Conservation (phyloP, 2,113 vertebrate species). For the Eulemur macaco region DNA sequence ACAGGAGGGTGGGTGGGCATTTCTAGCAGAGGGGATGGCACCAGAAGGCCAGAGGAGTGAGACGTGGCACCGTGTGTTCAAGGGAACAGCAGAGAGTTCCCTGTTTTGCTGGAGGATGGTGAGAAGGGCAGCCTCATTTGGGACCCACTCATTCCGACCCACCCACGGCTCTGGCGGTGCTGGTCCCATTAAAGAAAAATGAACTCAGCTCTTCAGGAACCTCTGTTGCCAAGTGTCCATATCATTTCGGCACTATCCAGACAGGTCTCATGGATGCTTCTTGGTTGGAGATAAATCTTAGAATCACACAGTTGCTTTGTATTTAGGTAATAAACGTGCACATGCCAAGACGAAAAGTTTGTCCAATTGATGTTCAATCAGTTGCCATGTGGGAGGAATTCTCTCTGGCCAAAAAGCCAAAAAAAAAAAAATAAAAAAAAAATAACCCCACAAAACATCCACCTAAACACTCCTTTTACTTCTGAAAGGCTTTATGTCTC, state of each 20-base stretch:
- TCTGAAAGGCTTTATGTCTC: conserved; percentile 51
- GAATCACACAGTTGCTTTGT: conserved; percentile 43
- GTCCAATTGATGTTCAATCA: conserved; percentile 29
- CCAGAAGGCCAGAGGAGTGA: not conserved
- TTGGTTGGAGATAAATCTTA: not conserved
- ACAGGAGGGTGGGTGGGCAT: not conserved
- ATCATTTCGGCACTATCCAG: not conserved
- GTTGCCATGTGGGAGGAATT: conserved; percentile 61
- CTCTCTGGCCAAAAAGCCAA: conserved; percentile 4
- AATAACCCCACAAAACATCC: not conserved
- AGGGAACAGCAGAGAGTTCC: not conserved
- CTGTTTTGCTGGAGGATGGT: too few relatives aligned
- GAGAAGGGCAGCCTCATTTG: not conserved
- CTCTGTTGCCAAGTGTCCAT: not conserved
- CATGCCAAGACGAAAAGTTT: conserved; percentile 35
- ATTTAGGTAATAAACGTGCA: conserved; percentile 25
- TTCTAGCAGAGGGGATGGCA: not conserved
- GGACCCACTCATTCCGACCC: not conserved
- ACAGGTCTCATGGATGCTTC: not conserved
- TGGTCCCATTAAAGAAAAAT: not conserved
- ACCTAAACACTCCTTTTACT: not conserved
- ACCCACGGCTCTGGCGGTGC: fast-evolving
- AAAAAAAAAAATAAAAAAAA: not conserved
- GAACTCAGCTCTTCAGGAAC: not conserved
- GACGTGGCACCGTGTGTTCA: fast-evolving